These are phyloP conservation scores for Thysanoteuthis rhombus DNA, from an alignment of 2,888 invertebrate species.

Conservation along the genomic window DNA sequence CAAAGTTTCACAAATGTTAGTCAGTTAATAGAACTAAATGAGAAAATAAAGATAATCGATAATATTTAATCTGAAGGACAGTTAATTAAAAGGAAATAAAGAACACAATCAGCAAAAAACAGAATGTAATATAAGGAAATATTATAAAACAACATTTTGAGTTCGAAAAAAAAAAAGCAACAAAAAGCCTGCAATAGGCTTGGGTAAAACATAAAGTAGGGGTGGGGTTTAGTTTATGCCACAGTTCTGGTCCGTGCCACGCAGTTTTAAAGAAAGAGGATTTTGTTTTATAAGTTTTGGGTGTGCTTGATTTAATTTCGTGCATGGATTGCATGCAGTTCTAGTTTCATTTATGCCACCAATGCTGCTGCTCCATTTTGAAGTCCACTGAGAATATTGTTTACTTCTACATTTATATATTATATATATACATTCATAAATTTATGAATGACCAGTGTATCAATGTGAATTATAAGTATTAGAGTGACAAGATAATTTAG, in stretches of 20 bases:
- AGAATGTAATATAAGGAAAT: background rate
- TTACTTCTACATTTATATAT: too few relatives aligned
- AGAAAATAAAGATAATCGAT: background rate
- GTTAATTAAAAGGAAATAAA: background rate
- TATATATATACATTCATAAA: too few relatives aligned
- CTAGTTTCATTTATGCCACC: background rate
- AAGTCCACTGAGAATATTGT: too few relatives aligned
- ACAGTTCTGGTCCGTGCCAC: conserved; percentile 25
- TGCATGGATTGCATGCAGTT: background rate
- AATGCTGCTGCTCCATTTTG: background rate
- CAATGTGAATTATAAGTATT: too few relatives aligned
- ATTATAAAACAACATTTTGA: background rate
- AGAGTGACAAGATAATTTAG: too few relatives aligned
- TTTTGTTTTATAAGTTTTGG: background rate
- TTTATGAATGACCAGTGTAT: too few relatives aligned
- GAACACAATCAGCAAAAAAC: background rate
- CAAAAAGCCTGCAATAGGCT: conserved; percentile 27
- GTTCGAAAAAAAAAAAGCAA: background rate
- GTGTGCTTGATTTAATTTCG: conserved; percentile 20
- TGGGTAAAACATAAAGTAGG: background rate
- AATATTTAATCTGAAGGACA: background rate
- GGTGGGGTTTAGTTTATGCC: background rate
- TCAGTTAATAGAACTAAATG: background rate
- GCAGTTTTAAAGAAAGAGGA: background rate
- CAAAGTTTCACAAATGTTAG: background rate